Percentiles rank a stretch among this genome's conserved stretches.
Conservation (phyloP, 1,140 invertebrate genomes). For the Cydia splendana region DNA sequence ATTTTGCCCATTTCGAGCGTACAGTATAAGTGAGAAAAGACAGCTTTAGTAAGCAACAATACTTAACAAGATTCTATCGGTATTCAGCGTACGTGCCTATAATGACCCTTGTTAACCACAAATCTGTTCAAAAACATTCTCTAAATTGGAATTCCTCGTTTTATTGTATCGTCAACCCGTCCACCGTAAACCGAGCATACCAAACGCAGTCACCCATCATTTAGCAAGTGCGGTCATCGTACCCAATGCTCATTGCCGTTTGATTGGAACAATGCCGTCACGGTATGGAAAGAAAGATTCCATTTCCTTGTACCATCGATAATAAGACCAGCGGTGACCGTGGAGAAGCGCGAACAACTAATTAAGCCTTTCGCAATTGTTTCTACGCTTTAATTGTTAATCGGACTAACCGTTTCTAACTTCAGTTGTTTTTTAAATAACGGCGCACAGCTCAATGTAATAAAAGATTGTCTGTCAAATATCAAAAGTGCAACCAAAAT, state of each 20-base stretch:
- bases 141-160: conserved; percentile 18
- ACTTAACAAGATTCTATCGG: too few relatives aligned
- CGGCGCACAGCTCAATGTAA: background rate
- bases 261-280: conserved; percentile 74
- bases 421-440: conserved; percentile 34
- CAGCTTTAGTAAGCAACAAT: too few relatives aligned
- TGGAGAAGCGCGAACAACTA: conserved; percentile 53
- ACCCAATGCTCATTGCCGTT: conserved; percentile 67
- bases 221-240: conserved; percentile 69
- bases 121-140: conserved; percentile 6
- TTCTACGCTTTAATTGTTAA: conserved; percentile 66
- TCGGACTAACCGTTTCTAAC: conserved; percentile 36
- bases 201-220: conserved; percentile 58
- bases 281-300: conserved; percentile 53
- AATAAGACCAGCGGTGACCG: conserved; percentile 51
- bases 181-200: background rate
- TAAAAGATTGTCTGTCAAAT: conserved; percentile 32
- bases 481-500: too few relatives aligned
- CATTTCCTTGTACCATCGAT: conserved; percentile 55
- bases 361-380: conserved; percentile 69
- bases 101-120: background rate
- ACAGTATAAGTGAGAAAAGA: too few relatives aligned
- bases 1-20: too few relatives aligned
- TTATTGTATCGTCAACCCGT: conserved; percentile 9
- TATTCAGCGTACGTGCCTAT: too few relatives aligned